Evolutionary conservation across 1,140 invertebrate species (phyloP), one percentile per base, ranked within the genome.

Genomic region (Ooceraea biroi): DNA sequence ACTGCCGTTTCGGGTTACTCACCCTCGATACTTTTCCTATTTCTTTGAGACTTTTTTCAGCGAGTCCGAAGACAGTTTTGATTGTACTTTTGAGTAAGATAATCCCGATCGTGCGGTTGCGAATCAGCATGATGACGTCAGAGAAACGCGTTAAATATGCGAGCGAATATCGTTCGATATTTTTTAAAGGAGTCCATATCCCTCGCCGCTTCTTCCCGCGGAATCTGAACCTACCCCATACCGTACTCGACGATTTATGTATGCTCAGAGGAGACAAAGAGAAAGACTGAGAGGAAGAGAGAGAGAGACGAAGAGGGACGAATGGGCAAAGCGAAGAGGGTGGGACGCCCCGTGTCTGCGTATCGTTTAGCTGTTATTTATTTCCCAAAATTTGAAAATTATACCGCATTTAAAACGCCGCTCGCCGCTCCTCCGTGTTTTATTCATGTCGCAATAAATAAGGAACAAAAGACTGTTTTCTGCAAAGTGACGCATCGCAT

Each of bases 391-490:
- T 93, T 94, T 93, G 92, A 94, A 94, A 94, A 94, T 94, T 94
- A 94, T 94, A 91, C 93, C 89, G 89, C 92, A 93, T 93, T 93
- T 94, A 93, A 93, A 93, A 93, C 92, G 88, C 89, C 88, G 88
- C 71, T 52, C 44, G n/a, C 55, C 57, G 25, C 52, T 50, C 61
- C 66, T 60, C 91, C 90, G 92, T 93, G 92, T 93, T 94, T 94
- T 94, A 94, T 94, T 93, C 92, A 94, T 94, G 92, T 92, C 89
- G 92, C 88, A 93, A 94, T 94, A 94, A 94, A 94, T 93, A 93
- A 93, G 89, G 73, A 91, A 91, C 89, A 91, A 91, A 93, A 86
- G 90, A 92, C 87, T 89, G 88, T 92, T 93, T 93, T 85, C 65
- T 85, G 85, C 68, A 93, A 93, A 94, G 90, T 88, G 69, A 82